Conservation (phyloP, 2,888 invertebrate species). For the Agrypnus murinus region DNA sequence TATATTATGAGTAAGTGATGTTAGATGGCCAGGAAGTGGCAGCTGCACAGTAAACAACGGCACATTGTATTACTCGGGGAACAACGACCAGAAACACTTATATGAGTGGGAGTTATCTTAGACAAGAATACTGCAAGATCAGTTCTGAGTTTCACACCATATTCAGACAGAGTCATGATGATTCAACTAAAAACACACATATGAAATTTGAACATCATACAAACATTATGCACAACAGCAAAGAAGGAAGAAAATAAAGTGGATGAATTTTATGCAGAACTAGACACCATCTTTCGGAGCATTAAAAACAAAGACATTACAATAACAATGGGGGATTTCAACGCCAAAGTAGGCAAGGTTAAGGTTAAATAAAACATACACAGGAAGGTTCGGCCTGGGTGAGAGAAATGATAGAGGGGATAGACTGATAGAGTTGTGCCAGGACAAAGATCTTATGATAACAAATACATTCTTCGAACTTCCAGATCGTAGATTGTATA, state of each 20-base stretch:
- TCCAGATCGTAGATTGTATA: too few species aligned
- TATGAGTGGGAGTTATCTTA: constrained; percentile 18
- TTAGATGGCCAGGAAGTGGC: constrained; percentile 28
- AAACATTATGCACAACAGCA: background rate
- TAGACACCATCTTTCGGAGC: background rate
- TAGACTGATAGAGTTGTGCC: too few species aligned
- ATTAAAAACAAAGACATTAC: background rate
- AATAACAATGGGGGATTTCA: background rate
- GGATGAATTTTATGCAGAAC: background rate
- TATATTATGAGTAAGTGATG: constrained; percentile 24
- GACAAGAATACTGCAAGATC: constrained; percentile 1
- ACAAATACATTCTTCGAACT: too few species aligned
- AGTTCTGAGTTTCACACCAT: constrained; percentile 18
- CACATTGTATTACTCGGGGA: constrained; percentile 15
- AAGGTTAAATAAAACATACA: too few species aligned
- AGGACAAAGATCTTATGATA: too few species aligned
- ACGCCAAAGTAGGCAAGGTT: background rate
- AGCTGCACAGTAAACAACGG: constrained; percentile 20
- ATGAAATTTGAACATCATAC: constrained; percentile 17
- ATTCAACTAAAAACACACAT: too few species aligned
- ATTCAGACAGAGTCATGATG: constrained; percentile 22
- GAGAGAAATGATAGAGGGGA: too few species aligned
- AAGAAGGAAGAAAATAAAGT: constrained; percentile 8
- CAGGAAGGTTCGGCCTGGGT: too few species aligned
- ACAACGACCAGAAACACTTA: constrained; percentile 13